Evolutionary conservation across 2,888 invertebrate genomes (phyloP).

Genomic region (Eutolmus rufibarbis): DNA sequence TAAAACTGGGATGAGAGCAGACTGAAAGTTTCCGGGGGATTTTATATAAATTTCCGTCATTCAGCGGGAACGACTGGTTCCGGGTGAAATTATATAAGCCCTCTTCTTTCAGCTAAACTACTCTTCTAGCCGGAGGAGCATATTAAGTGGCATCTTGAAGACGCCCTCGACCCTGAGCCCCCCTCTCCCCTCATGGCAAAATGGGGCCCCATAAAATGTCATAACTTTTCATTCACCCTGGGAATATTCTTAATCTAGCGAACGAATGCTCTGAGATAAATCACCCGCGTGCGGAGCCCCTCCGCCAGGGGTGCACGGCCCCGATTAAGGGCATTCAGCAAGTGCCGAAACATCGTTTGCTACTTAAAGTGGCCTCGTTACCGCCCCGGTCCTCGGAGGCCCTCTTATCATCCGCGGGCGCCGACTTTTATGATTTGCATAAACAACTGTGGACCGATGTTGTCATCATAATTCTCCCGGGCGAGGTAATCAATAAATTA

Average conservation of each 20-base stretch:
- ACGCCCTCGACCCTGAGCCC: background rate
- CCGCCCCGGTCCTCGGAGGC: constrained; percentile 24
- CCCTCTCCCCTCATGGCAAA: background rate
- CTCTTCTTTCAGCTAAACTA: background rate
- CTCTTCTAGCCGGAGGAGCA: background rate
- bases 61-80: background rate
- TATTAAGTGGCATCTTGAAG: background rate
- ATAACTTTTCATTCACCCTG: constrained; percentile 6
- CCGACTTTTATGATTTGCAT: constrained; percentile 41
- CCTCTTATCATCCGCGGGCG: constrained; percentile 32
- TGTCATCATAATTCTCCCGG: constrained; percentile 32
- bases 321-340: constrained; percentile 3
- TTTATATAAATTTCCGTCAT: background rate
- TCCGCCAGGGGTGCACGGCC: background rate
- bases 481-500: constrained; percentile 35
- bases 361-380: constrained; percentile 33
- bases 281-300: background rate
- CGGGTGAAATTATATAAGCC: background rate
- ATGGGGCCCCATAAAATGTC: background rate
- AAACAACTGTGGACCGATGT: constrained; percentile 35
- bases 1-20: background rate
- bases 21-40: background rate
- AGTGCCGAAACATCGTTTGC: constrained; percentile 23
- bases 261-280: constrained; percentile 9
- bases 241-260: background rate